Percentiles rank a stretch among this genome's conserved stretches.
Evolutionary conservation across 35 echinoderm and acorn worm species (phyloP).

Genomic region (Ptychodera flava): DNA sequence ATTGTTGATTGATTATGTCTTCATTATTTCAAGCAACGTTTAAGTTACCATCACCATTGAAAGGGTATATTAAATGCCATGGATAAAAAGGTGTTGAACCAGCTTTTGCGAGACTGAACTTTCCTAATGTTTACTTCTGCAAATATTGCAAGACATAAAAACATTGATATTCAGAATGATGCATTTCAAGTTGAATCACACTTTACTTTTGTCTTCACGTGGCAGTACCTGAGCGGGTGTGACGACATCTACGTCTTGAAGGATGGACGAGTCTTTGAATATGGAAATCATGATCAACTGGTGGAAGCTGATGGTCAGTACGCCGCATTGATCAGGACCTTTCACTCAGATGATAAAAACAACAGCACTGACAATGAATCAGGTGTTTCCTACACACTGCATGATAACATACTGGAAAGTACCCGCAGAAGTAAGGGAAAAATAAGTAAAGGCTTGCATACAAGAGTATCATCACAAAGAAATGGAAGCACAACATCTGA

Average conservation of each 20-base stretch:
- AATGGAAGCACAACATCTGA: slow-evolving; percentile 21
- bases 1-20: too few relatives aligned
- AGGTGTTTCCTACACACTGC: too few relatives aligned
- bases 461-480: slow-evolving; percentile 32
- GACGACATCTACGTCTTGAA: slow-evolving; percentile 65
- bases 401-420: slow-evolving; percentile 27
- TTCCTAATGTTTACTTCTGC: too few relatives aligned
- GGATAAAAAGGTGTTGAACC: too few relatives aligned
- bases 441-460: slow-evolving; percentile 42
- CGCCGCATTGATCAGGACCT: slow-evolving; percentile 61
- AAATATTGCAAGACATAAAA: too few relatives aligned
- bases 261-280: slow-evolving; percentile 68
- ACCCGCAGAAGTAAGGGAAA: slow-evolving; percentile 22
- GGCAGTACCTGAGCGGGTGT: slow-evolving; percentile 88
- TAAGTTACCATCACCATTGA: too few relatives aligned
- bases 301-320: slow-evolving; percentile 59
- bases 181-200: too few relatives aligned
- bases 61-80: too few relatives aligned
- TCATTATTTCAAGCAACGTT: too few relatives aligned
- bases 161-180: too few relatives aligned
- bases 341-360: slow-evolving; percentile 72
- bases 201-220: background rate
- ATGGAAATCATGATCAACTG: slow-evolving; percentile 59
- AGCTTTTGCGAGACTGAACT: too few relatives aligned
- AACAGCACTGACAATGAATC: too few relatives aligned